Evolutionary conservation across 2,888 invertebrate species (phyloP), one percentile per base, ranked within the genome.

Genomic region (Ormyrus pomaceus): DNA sequence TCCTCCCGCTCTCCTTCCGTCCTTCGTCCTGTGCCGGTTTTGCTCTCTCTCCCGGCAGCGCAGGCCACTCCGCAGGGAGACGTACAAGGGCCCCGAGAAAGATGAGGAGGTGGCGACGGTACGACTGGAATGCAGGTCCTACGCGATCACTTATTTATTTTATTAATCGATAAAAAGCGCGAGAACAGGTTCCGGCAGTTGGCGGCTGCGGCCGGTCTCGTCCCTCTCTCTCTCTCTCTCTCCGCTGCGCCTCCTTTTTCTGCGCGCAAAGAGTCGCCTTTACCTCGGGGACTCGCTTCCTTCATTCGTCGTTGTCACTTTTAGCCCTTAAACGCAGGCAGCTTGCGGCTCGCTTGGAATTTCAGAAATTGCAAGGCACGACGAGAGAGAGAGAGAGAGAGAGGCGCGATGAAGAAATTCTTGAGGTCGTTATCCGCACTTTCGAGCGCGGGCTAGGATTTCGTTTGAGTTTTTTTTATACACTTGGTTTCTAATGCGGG

Each of bases 91-190:
- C 55, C 75, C 70, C 68, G 77, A 51, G 61, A 68, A 34, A 62
- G 76, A 64, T n/a, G 80, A 82, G 81, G 82, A 81, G 84, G 84
- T 84, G 83, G 84, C 83, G 83, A 84, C 83, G 83, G 84, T 83
- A 83, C 84, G 84, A 77, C 82, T 85, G 86, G 87, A 88, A 88
- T 88, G 87, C 87, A 84, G 86, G 86, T 84, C 85, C 85, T 83
- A 86, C 84, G 86, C 85, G 86, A 87, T 88, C 87, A 87, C 87
- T 86, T 87, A 88, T 87, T 87, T 88, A 87, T 88, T 87, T 87
- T 87, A 87, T 88, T 87, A 87, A 87, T 87, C 86, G 86, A 86
- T 88, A 88, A 88, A 88, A 88, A 87, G 82, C 82, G 83, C 84
- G 85, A 86, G 84, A 87, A 88, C 87, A 86, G 87, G 88, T 88